Evolutionary conservation across 2,888 invertebrate genomes (phyloP).

Genomic region (Perizoma flavofasciatum): DNA sequence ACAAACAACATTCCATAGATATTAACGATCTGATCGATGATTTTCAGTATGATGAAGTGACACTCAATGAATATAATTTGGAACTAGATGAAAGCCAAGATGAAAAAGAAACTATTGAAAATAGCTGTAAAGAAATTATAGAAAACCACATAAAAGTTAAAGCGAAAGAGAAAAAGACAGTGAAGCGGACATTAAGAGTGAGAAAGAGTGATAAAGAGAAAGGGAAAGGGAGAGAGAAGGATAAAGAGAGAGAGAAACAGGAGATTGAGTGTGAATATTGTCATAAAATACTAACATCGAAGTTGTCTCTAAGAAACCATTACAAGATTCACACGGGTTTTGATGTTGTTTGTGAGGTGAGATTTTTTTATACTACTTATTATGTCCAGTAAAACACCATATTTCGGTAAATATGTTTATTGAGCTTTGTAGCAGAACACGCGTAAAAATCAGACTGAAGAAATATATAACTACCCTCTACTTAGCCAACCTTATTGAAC

Average conservation of each 20-base stretch:
- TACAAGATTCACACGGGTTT: slow-evolving; percentile 76
- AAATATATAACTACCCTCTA: too few relatives aligned
- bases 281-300: slow-evolving; percentile 70
- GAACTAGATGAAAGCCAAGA: slow-evolving; percentile 20
- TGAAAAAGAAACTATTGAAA: slow-evolving; percentile 8
- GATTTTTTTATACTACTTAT: too few relatives aligned
- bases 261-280: slow-evolving; percentile 73
- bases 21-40: slow-evolving; percentile 47
- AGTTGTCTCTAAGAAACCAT: slow-evolving; percentile 69
- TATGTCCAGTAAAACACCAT: too few relatives aligned
- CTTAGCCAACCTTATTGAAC: too few relatives aligned
- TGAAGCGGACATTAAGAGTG: slow-evolving; percentile 38
- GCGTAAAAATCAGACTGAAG: too few relatives aligned
- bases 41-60: slow-evolving; percentile 52
- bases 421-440: too few relatives aligned
- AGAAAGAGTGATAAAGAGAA: slow-evolving; percentile 45
- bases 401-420: too few relatives aligned
- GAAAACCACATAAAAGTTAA: slow-evolving; percentile 8
- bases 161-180: slow-evolving; percentile 21
- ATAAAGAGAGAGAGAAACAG: slow-evolving; percentile 49
- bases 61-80: slow-evolving; percentile 41
- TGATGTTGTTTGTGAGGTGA: slow-evolving; percentile 61
- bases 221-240: slow-evolving; percentile 36
- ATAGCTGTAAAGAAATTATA: slow-evolving; percentile 11
- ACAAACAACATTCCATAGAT: slow-evolving; percentile 42